These are phyloP conservation scores for Cygnus atratus DNA, from an alignment of 2,113 vertebrate species.

Conservation along the genomic window DNA sequence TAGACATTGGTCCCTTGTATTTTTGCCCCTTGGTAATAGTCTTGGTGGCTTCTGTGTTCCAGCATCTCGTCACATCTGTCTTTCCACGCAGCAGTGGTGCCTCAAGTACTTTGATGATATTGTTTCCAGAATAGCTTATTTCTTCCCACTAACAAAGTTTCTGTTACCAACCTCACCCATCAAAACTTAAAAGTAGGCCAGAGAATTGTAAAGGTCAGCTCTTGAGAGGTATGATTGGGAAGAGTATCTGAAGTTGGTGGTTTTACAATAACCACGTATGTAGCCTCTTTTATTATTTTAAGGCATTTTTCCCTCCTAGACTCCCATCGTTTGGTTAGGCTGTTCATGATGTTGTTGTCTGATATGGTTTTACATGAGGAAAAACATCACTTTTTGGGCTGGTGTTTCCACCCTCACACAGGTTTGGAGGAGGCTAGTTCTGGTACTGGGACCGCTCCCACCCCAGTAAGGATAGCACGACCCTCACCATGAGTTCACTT, in stretches of 20 bases:
- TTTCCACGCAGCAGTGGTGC: not conserved
- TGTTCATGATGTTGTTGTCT: not conserved
- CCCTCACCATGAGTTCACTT: not conserved
- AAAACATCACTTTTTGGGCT: not conserved
- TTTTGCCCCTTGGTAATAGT: not conserved
- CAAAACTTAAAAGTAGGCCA: not conserved
- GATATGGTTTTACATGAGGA: not conserved
- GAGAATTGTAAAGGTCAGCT: not conserved
- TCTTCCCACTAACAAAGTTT: not conserved
- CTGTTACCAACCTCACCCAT: not conserved
- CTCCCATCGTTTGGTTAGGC: not conserved
- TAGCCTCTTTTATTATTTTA: not conserved
- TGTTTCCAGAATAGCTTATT: not conserved
- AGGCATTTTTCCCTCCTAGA: not conserved
- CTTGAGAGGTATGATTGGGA: not conserved
- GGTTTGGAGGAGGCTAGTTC: not conserved
- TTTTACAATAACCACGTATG: not conserved
- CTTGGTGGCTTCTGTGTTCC: not conserved
- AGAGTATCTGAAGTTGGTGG: not conserved
- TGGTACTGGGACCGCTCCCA: not conserved
- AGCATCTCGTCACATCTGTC: not conserved
- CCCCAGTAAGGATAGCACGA: fast-evolving
- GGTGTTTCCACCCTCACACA: not conserved
- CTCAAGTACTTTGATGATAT: not conserved
- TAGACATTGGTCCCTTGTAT: not conserved